These are phyloP conservation scores for Takifugu ocellatus DNA, from an alignment of 2,797 vertebrate genomes.

Conservation along the genomic window DNA sequence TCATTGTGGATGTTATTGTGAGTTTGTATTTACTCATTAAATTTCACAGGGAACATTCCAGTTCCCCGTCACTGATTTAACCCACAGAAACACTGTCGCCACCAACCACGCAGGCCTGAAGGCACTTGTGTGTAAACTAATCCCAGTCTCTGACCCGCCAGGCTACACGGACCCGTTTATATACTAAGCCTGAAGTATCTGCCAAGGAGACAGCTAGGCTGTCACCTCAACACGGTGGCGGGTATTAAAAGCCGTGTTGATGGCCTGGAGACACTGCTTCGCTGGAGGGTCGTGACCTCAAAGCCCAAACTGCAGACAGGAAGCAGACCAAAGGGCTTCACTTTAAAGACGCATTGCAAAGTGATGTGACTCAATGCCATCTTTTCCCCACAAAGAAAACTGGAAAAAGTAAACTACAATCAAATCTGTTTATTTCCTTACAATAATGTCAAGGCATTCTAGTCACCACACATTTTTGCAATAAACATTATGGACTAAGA, in stretches of 20 bases:
- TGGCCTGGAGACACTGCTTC: slow-evolving; percentile 57
- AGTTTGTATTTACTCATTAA: slow-evolving; percentile 36
- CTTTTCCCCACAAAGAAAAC: neutral
- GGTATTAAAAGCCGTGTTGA: slow-evolving; percentile 77
- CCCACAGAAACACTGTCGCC: slow-evolving; percentile 26
- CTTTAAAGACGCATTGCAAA: slow-evolving; percentile 8
- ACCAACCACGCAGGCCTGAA: slow-evolving; percentile 22
- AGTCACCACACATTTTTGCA: neutral
- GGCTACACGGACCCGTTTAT: slow-evolving; percentile 63
- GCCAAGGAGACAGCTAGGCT: slow-evolving; percentile 72
- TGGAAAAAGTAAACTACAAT: neutral
- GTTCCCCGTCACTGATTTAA: slow-evolving; percentile 31
- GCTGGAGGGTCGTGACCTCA: slow-evolving; percentile 58
- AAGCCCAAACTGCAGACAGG: slow-evolving; percentile 34
- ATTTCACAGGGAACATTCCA: slow-evolving; percentile 32
- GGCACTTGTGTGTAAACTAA: slow-evolving; percentile 63
- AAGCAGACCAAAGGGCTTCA: slow-evolving; percentile 29
- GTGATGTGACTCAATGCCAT: slow-evolving; percentile 5
- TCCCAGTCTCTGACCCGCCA: slow-evolving; percentile 46
- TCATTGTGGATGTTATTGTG: slow-evolving; percentile 7
- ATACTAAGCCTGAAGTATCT: slow-evolving; percentile 63
- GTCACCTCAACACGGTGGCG: slow-evolving; percentile 64
- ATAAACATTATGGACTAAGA: neutral
- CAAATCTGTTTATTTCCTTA: neutral
- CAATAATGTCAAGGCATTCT: neutral